phyloP scores from a whole-genome alignment of 2,797 vertebrate species.

The Discoglossus pictus region DNA sequence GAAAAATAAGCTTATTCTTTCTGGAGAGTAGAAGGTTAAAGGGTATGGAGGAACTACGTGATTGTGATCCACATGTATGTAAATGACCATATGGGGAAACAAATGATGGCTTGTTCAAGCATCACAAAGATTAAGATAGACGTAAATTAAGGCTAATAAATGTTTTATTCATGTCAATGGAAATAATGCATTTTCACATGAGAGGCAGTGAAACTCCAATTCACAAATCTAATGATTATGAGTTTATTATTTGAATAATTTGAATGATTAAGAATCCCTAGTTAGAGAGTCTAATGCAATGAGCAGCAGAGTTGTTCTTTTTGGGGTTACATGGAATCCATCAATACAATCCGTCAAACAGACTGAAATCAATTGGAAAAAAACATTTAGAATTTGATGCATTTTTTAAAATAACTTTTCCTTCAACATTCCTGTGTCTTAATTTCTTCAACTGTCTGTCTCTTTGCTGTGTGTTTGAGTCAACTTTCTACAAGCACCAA shows the following conservation, averaged over 20 bases:
- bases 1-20: constrained; percentile 33
- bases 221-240: neutral
- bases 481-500: too few relatives aligned
- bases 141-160: constrained; percentile 1
- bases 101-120: constrained; percentile 17
- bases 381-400: too few relatives aligned
- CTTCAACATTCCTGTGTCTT: too few relatives aligned
- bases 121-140: constrained; percentile 2
- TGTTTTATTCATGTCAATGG: constrained; percentile 1
- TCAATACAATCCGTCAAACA: too few relatives aligned
- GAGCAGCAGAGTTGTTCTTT: too few relatives aligned
- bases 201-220: neutral
- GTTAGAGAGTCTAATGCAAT: too few relatives aligned
- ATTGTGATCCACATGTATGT: constrained; percentile 22
- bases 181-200: constrained; percentile 9
- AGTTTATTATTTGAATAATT: constrained; percentile 7
- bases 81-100: constrained; percentile 8
- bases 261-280: too few relatives aligned
- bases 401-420: too few relatives aligned
- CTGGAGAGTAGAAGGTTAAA: constrained; percentile 17
- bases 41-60: constrained; percentile 9
- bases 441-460: too few relatives aligned
- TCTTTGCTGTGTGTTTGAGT: too few relatives aligned
- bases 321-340: too few relatives aligned
- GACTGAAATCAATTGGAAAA: too few relatives aligned